Conservation (phyloP, 2,797 vertebrate genomes). For the Adrianichthys oophorus region DNA sequence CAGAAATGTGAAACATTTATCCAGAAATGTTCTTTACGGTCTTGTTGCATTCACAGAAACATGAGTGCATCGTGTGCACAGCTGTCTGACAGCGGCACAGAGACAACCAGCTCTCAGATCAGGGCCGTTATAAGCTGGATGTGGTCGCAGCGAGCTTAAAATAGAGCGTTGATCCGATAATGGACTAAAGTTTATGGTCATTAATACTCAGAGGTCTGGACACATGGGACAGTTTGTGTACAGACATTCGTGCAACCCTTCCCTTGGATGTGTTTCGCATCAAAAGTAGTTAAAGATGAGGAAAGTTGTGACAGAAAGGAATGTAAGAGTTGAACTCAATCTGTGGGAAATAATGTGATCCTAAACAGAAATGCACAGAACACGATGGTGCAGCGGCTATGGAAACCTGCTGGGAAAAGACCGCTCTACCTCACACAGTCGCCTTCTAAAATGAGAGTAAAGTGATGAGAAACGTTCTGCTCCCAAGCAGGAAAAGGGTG, state of each 20-base stretch:
- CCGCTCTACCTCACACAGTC: too few species aligned
- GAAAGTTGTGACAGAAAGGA: neutral
- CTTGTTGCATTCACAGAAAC: slow-evolving; percentile 18
- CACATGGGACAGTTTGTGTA: slow-evolving; percentile 43
- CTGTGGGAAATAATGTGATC: too few species aligned
- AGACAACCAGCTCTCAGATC: slow-evolving; percentile 32
- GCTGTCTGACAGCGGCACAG: slow-evolving; percentile 22
- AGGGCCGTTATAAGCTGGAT: slow-evolving; percentile 56
- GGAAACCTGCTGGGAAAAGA: too few species aligned
- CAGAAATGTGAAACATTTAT: too few species aligned
- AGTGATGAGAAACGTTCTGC: too few species aligned
- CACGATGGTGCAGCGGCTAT: too few species aligned
- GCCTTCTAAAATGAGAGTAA: too few species aligned
- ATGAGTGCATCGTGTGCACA: slow-evolving; percentile 9
- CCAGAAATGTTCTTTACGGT: too few species aligned
- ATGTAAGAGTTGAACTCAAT: too few species aligned
- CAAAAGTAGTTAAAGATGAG: slow-evolving; percentile 4
- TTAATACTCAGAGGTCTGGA: slow-evolving; percentile 63
- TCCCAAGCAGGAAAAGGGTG: too few species aligned
- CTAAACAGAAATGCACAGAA: too few species aligned
- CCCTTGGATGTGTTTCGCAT: slow-evolving; percentile 8
- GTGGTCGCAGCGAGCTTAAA: slow-evolving; percentile 58
- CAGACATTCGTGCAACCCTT: slow-evolving; percentile 10
- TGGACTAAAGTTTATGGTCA: slow-evolving; percentile 70
- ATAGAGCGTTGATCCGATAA: slow-evolving; percentile 69